Conservation (phyloP, 2,113 vertebrate genomes). For the Siniperca chuatsi region DNA sequence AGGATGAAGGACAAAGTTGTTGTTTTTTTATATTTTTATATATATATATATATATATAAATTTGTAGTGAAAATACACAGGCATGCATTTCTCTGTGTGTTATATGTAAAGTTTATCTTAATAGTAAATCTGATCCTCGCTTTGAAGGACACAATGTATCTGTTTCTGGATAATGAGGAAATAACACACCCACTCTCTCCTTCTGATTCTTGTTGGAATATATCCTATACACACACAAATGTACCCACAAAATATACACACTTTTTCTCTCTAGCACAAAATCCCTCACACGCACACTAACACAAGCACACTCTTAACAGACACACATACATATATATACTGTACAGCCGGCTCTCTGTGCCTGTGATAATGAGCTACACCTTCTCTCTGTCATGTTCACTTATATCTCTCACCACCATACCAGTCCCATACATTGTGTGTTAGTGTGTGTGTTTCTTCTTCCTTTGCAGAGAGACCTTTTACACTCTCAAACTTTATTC, state of each 20-base stretch:
- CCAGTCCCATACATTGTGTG: background rate
- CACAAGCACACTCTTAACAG: background rate
- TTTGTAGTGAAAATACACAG: background rate
- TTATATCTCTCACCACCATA: conserved; percentile 17
- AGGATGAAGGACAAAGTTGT: too few relatives aligned
- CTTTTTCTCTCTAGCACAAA: background rate
- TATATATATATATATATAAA: too few relatives aligned
- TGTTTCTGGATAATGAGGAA: conserved; percentile 46
- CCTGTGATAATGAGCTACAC: conserved; percentile 59
- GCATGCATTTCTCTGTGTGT: background rate
- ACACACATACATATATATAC: background rate
- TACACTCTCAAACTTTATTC: background rate
- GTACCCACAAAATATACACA: background rate
- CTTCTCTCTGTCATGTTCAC: conserved; percentile 47
- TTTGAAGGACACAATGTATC: conserved; percentile 19
- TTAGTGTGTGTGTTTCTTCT: background rate
- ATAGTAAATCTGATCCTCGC: conserved; percentile 23
- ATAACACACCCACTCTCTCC: background rate
- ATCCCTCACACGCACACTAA: conserved; percentile 5
- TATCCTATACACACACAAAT: background rate
- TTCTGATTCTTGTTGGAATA: conserved; percentile 5
- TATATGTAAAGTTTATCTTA: conserved; percentile 18
- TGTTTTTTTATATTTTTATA: too few relatives aligned
- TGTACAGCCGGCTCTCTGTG: background rate
- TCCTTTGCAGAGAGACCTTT: background rate